phyloP scores from a whole-genome alignment of 2,113 vertebrate species.

The Pipra filicauda region DNA sequence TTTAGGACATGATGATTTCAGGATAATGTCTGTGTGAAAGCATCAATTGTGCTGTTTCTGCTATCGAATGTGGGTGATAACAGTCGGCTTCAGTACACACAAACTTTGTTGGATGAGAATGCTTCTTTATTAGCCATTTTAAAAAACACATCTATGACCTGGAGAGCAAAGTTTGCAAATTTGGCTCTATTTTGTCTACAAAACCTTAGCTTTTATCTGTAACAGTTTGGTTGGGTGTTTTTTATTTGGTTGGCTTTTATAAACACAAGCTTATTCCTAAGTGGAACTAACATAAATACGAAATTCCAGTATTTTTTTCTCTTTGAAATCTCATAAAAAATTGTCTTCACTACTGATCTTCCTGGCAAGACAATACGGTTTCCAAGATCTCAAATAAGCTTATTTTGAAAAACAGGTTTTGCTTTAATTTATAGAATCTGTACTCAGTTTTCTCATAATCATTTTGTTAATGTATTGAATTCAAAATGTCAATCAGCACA shows the following conservation, averaged over 20 bases:
- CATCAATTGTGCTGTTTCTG: background rate
- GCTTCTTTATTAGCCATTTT: background rate
- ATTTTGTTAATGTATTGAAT: background rate
- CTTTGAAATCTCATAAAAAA: background rate
- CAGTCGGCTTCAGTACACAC: background rate
- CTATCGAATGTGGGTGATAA: rapidly evolving
- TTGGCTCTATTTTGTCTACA: background rate
- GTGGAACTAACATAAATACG: background rate
- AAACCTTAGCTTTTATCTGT: background rate
- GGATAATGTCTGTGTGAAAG: background rate
- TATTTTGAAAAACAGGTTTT: background rate
- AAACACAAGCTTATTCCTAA: background rate
- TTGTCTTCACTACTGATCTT: background rate
- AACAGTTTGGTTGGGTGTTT: background rate
- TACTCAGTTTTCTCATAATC: background rate
- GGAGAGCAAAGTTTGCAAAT: background rate
- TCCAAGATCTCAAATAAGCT: background rate
- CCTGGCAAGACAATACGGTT: background rate
- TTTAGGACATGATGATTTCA: background rate
- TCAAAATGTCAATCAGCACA: background rate
- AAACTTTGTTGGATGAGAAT: background rate
- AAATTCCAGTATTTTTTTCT: background rate
- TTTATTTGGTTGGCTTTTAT: background rate
- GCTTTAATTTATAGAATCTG: background rate
- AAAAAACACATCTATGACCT: background rate